Percentiles rank a stretch among this genome's conserved stretches.
Conservation (phyloP, 1,140 invertebrate genomes). For the Lasaia peninsularis region DNA sequence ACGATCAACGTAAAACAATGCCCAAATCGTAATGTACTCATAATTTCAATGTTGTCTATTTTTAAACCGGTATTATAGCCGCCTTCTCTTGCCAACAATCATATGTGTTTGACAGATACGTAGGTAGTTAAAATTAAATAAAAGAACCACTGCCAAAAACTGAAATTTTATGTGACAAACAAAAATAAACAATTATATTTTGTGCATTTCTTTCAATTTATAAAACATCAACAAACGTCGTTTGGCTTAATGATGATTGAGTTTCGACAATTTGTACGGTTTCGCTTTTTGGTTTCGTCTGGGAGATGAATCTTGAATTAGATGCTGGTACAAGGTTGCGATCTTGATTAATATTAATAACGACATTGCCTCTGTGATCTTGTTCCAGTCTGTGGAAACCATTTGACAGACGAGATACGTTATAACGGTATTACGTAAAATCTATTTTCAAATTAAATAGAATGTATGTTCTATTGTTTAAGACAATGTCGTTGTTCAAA, state of each 20-base stretch:
- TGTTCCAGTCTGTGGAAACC: not conserved
- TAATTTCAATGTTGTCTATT: constrained; percentile 11
- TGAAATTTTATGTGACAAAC: constrained; percentile 14
- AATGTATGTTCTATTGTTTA: too few relatives aligned
- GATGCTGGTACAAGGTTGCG: not conserved
- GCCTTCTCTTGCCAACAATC: constrained; percentile 58
- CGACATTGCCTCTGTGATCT: not conserved
- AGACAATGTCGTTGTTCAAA: too few relatives aligned
- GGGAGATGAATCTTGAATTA: not conserved
- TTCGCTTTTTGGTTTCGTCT: not conserved
- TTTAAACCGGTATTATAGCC: constrained; percentile 10
- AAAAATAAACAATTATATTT: constrained; percentile 1
- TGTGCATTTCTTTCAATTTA: constrained; percentile 7
- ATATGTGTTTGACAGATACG: constrained; percentile 64
- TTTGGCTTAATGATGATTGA: not conserved
- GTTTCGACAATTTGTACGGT: not conserved
- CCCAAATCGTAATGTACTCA: constrained; percentile 2
- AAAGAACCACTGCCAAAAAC: constrained; percentile 68
- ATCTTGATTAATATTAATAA: not conserved
- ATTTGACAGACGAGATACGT: too few relatives aligned
- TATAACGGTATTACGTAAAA: too few relatives aligned
- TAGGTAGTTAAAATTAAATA: constrained; percentile 65
- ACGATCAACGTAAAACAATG: constrained; percentile 4
- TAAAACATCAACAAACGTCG: not conserved
- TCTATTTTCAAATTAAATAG: too few relatives aligned